Percentiles rank a stretch among this genome's conserved stretches.
These are phyloP conservation scores for Trematocara marginatum DNA, from an alignment of 2,113 vertebrate genomes.

Conservation along the genomic window DNA sequence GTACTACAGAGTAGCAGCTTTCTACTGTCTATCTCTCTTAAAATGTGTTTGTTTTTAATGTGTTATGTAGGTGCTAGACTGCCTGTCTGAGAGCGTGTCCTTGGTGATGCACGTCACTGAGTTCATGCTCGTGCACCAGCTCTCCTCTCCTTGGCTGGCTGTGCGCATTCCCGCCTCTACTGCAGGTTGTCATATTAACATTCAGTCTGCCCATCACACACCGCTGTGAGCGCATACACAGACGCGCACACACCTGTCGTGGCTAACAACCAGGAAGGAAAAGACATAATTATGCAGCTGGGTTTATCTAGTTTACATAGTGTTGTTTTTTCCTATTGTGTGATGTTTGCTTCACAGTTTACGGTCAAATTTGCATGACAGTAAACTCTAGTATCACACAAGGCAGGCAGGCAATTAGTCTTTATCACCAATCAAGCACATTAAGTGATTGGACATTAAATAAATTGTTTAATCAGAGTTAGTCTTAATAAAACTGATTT, in stretches of 20 bases:
- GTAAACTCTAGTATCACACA: not conserved
- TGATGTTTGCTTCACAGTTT: not conserved
- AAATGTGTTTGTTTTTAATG: not conserved
- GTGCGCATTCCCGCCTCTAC: not conserved
- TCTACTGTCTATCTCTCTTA: not conserved
- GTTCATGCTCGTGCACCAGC: constrained; percentile 42
- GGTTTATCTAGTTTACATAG: not conserved
- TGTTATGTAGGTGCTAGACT: not conserved
- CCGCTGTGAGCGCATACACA: not conserved
- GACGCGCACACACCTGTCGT: not conserved
- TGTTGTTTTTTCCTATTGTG: rapidly evolving
- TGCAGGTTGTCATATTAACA: constrained; percentile 40
- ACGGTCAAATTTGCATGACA: not conserved
- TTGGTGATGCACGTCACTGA: constrained; percentile 47
- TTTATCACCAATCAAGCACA: not conserved
- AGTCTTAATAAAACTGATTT: not conserved
- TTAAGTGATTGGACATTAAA: not conserved
- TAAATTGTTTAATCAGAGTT: not conserved
- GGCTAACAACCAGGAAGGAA: not conserved
- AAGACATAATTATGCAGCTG: not conserved
- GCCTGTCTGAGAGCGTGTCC: constrained; percentile 3
- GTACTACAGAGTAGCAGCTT: too few species aligned
- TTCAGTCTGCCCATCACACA: constrained; percentile 12
- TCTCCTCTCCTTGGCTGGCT: not conserved
- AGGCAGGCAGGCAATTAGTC: not conserved